Base-by-base conservation (phyloP, 2,797 vertebrate genomes). In the Muscicapa striata region DNA sequence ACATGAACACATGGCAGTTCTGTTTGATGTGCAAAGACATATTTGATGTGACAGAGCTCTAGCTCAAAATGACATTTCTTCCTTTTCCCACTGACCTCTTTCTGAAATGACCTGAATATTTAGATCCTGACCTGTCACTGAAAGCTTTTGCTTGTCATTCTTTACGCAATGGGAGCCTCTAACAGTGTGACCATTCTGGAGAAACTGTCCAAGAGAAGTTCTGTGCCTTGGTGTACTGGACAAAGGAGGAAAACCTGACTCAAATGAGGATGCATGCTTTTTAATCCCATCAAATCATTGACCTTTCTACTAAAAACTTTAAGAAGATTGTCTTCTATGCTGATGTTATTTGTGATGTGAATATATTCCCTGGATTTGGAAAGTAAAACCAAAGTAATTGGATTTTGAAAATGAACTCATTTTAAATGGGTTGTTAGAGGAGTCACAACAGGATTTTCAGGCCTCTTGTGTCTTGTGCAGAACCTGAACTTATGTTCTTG, bases 291-390 rank as follows among this genome's bases (percentile, higher is more conserved):
- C 29, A 76, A 92, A 70, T 80, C 30, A 49, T 2, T 77, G 84
- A 79, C 74, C 38, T 67, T 87, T 89, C 61, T 11, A 3, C 30
- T 72, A 38, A 92, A 95, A 91, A 57, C 15, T 57, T 82, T 77
- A 74, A 87, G 81, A 92, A 87, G 86, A 74, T 63, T 88, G 6
- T 61, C 40, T 84, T 86, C 55, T 75, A 49, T 30, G 55, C 36
- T 87, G 34, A 43, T 36, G 15, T 62, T 93, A 49, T 87, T 88
- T 89, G 23, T 84, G 48, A 77, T 84, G 68, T 70, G 69, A 93
- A 74, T 34, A 70, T 49, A 80, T 62, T 51, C 26, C 8, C 9
- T 2, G 19, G 34, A 82, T 87, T 83, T 87, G 54, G 38, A 74
- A 93, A 92, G 68, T 54, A 92, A 91, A 58, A 3, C 13, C 30